These are phyloP conservation scores for Florisuga fusca DNA, from an alignment of 2,797 vertebrate genomes.

Conservation along the genomic window DNA sequence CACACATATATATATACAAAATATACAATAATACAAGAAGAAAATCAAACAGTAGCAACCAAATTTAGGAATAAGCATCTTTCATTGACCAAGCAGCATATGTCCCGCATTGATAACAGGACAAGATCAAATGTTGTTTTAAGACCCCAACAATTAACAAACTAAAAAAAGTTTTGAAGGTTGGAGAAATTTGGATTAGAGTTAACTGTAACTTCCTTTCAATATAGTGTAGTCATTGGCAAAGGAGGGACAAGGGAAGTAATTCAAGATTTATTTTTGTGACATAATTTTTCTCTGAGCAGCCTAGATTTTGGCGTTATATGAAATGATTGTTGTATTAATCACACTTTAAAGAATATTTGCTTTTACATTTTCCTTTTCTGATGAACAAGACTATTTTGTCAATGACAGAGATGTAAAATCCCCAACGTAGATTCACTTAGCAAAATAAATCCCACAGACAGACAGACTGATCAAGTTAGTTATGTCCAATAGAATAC, in stretches of 20 bases:
- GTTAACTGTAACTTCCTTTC: background rate
- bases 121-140: background rate
- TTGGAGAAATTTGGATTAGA: background rate
- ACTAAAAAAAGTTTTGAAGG: background rate
- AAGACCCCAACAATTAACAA: background rate
- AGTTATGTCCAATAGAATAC: background rate
- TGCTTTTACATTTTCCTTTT: background rate
- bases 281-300: background rate
- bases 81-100: background rate
- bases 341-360: conserved; percentile 16
- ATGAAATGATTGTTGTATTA: background rate
- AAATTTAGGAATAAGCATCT: conserved; percentile 12
- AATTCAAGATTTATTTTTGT: background rate
- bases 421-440: background rate
- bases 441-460: background rate
- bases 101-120: background rate
- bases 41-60: background rate
- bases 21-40: background rate
- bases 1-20: too few relatives aligned
- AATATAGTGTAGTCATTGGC: background rate
- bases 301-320: background rate
- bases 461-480: background rate
- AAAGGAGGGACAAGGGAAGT: background rate
- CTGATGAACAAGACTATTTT: background rate
- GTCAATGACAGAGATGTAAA: background rate